These are phyloP conservation scores for Asobara japonica DNA, from an alignment of 1,140 invertebrate species.

Conservation along the genomic window DNA sequence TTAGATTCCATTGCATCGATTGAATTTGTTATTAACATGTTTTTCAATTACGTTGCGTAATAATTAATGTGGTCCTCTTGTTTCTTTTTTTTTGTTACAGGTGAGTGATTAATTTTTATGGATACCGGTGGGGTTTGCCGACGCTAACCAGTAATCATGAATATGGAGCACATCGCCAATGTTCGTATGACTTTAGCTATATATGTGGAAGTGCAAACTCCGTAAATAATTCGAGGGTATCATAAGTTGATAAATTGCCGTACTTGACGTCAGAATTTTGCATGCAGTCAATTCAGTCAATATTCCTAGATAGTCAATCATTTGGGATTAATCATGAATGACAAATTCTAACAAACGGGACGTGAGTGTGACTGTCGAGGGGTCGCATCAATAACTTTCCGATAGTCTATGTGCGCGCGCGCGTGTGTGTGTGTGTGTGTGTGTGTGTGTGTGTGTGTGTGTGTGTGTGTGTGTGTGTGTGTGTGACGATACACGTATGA, in stretches of 20 bases:
- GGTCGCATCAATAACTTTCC: no score
- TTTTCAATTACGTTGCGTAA: not conserved
- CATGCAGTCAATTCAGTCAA: no score
- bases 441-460: no score
- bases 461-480: no score
- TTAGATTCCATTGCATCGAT: not conserved
- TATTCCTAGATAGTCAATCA: not conserved
- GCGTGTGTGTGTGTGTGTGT: no score
- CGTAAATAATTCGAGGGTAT: not conserved
- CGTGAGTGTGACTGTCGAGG: no score
- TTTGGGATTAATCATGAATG: not conserved
- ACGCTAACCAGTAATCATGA: not conserved
- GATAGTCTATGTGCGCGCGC: no score
- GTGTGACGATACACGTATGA: no score
- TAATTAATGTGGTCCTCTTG: not conserved
- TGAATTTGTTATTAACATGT: not conserved
- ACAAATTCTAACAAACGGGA: not conserved
- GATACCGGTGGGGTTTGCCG: not conserved
- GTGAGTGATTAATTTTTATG: not conserved
- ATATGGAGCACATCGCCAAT: constrained; percentile 25
- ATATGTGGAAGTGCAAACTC: not conserved
- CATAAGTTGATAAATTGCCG: not conserved
- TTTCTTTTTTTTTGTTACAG: constrained; percentile 23
- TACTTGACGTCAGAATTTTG: not conserved
- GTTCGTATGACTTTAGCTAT: not conserved